A percentile compares a stretch with the other conserved stretches of the same genome.
phyloP scores from a whole-genome alignment of 1,140 invertebrate species.

The Ectropis grisescens region DNA sequence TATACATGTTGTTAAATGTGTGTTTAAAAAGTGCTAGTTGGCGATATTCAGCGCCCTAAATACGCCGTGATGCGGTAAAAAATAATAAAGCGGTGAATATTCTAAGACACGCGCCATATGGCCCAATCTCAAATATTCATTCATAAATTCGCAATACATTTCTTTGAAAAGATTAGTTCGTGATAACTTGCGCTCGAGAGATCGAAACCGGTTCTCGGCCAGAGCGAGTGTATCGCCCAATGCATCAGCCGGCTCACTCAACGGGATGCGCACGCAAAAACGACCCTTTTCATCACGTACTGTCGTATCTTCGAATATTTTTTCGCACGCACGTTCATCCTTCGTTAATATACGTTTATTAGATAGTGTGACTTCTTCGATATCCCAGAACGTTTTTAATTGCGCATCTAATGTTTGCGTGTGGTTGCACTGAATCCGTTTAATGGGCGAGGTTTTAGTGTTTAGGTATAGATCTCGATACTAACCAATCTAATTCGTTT shows the following conservation, averaged over 20 bases:
- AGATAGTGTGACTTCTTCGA: constrained; percentile 2
- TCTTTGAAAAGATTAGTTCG: constrained; percentile 12
- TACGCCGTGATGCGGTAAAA: constrained; percentile 52
- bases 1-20: no score
- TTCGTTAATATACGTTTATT: constrained; percentile 4
- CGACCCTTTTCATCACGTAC: constrained; percentile 13
- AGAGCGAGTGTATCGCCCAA: constrained; percentile 16
- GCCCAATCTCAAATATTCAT: constrained; percentile 22
- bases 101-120: constrained; percentile 18
- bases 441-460: no score
- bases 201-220: constrained; percentile 16
- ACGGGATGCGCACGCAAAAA: constrained; percentile 19
- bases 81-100: constrained; percentile 16
- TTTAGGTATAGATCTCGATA: no score
- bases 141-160: constrained; percentile 25
- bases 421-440: constrained; percentile 14
- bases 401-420: constrained; percentile 7
- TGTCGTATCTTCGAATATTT: constrained; percentile 14
- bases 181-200: constrained; percentile 22
- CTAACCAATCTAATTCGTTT: background rate
- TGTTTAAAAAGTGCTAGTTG: no score
- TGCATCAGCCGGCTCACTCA: constrained; percentile 10
- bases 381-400: constrained; percentile 13
- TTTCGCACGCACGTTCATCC: constrained; percentile 15
- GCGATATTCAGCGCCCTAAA: no score